Evolutionary conservation across 2,888 invertebrate species (phyloP), one percentile per base, ranked within the genome.

Genomic region (Rotaria sp.): DNA sequence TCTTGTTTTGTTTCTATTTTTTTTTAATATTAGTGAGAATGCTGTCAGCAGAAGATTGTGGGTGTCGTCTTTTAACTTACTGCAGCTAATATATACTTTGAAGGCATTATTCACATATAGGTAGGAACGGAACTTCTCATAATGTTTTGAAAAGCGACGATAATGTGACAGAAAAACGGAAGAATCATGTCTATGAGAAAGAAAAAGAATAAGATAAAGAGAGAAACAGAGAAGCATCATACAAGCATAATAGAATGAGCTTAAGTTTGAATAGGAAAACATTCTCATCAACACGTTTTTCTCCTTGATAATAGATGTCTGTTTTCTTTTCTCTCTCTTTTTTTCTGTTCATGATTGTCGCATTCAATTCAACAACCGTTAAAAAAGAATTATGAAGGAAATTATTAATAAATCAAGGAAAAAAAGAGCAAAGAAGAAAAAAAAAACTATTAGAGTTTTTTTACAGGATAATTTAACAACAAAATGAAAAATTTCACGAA

Each of bases 141-240:
- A 67, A 67, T 67, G 35, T 67, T 67, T 67, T 67, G 67, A 67
- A 35, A 67, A 67, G 67, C 67, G 67, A 35, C 35, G 67, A 67
- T 67, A 67, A 35, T 67, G 35, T 67, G 67, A 67, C 35, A 11
- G 35, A 35, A 35, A 67, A 67, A 67, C 67, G 67, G 67, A 35
- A 67, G 67, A 67, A 67, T 67, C 67, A 67, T 67, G 67, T 67
- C 30, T 5, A 67, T 67, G 67, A 67, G 35, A 67, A 67, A 67
- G 67, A 67, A 67, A 67, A 35, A 67, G 18, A 30, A 35, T 30
- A 35, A 35, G 67, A 67, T 35, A 35, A 67, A 67, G 67, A 35
- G 35, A 67, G 67, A 67, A 67, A 18, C 7, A 67, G 15, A 67
- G 35, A 67, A 35, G 35, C 67, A 67, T 35, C 67, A 35, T 35